phyloP scores from a whole-genome alignment of 2,888 invertebrate species.

The Agriotes lineatus region DNA sequence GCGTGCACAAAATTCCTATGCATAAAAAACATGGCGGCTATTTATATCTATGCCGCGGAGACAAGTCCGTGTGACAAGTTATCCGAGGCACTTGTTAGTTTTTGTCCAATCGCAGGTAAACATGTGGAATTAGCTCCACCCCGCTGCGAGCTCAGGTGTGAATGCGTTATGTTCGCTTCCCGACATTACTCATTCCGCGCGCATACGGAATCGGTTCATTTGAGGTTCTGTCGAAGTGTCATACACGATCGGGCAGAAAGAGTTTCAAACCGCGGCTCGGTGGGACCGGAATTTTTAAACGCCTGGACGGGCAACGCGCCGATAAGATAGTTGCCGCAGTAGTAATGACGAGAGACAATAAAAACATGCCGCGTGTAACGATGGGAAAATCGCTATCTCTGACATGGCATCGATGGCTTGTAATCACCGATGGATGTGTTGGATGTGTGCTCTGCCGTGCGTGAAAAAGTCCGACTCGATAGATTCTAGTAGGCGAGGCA shows the following conservation, averaged over 20 bases:
- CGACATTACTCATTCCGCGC: conserved; percentile 40
- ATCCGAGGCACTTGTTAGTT: conserved; percentile 42
- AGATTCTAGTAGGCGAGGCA: too few relatives aligned
- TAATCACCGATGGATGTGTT: too few relatives aligned
- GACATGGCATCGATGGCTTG: too few relatives aligned
- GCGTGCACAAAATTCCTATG: conserved; percentile 28
- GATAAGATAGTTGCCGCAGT: background rate
- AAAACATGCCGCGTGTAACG: too few relatives aligned
- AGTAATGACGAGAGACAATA: too few relatives aligned
- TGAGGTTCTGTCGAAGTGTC: conserved; percentile 27
- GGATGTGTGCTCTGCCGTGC: too few relatives aligned
- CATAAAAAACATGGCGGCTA: conserved; percentile 47
- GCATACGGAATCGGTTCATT: conserved; percentile 36
- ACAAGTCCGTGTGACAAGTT: conserved; percentile 44
- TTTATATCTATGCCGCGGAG: conserved; percentile 43
- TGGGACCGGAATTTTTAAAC: background rate
- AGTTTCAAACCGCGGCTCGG: background rate
- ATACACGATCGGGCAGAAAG: conserved; percentile 6
- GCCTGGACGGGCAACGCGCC: background rate
- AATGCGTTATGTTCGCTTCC: conserved; percentile 40
- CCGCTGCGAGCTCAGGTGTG: conserved; percentile 49
- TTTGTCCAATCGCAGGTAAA: conserved; percentile 45
- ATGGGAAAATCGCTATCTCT: too few relatives aligned
- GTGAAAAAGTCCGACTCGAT: too few relatives aligned
- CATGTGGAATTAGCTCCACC: conserved; percentile 48